These are phyloP conservation scores for Solenopsis invicta DNA, from an alignment of 1,140 invertebrate genomes.

Conservation along the genomic window DNA sequence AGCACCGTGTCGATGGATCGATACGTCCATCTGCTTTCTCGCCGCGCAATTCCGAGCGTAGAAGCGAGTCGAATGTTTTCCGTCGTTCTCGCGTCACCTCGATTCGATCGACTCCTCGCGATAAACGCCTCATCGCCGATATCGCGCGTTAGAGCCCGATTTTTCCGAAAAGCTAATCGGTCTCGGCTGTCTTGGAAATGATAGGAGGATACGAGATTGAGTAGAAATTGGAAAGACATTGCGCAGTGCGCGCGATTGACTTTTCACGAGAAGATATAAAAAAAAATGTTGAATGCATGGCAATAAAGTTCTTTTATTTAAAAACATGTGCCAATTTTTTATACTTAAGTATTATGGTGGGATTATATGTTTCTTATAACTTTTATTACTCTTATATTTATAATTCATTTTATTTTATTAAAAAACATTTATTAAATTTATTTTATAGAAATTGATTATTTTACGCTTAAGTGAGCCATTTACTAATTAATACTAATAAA, in stretches of 20 bases:
- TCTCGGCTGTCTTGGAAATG: conserved; percentile 18
- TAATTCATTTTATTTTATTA: not conserved
- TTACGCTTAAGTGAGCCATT: not conserved
- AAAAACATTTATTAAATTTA: not conserved
- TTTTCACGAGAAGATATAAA: not conserved
- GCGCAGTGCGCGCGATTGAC: not conserved
- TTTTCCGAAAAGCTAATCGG: conserved; percentile 39
- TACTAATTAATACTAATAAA: not conserved
- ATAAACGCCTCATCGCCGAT: conserved; percentile 63
- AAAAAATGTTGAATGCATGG: not conserved
- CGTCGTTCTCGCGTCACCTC: conserved; percentile 59
- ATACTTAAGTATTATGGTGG: not conserved
- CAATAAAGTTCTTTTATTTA: not conserved
- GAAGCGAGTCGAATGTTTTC: conserved; percentile 70
- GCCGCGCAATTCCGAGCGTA: conserved; percentile 63
- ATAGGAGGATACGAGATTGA: not conserved
- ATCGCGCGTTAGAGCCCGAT: conserved; percentile 58
- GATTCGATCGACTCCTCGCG: conserved; percentile 66
- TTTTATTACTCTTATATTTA: not conserved
- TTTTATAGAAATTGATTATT: not conserved
- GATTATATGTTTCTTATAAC: not conserved
- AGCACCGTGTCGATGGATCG: conserved; percentile 72
- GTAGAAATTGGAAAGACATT: conserved; percentile 11
- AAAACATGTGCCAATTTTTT: not conserved
- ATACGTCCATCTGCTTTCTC: conserved; percentile 74